Evolutionary conservation across 1,140 invertebrate genomes (phyloP), one percentile per base, ranked within the genome.

Genomic region (Heliconius eleuchia): DNA sequence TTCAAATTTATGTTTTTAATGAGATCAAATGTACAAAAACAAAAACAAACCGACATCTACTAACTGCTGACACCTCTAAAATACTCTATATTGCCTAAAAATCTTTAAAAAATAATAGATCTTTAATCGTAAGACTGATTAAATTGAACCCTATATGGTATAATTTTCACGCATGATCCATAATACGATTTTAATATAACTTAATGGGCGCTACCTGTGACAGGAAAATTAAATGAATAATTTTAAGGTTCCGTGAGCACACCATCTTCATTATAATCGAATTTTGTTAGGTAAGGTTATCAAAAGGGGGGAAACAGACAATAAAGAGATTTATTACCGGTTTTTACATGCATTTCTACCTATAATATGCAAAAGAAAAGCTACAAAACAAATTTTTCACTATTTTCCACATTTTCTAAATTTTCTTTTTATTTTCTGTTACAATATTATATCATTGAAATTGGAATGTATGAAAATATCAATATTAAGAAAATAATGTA

Each of bases 121-220:
- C 23, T 23, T 23, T 23, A 23, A 23, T 23, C 23, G 23, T 23
- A 19, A 19, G 18, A 34, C 13, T 37, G 18, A 71, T 39, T 71
- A 71, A 71, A 71, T 39, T 13, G 5, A 19, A 71, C 39, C 71
- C 2, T 71, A 71, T 71, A 71, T 71, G 71, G 71, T 71, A 71
- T 71, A 71, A 39, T 39, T 72, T 72, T 42, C 9, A 72, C 71
- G 71, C 71, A 39, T 72, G 71, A 72, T 23, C 34, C 71, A 42
- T 72, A 72, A 72, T 72, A 39, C 37, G 37, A 42, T 72, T 72
- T 72, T 72, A 72, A 72, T 72, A 39, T 39, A 39, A 72, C 71
- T 72, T 72, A 72, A 72, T 72, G 71, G 71, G 19, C 39, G 30
- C 30, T 72, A 72, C 71, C 37, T 72, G 37, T n/a, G 71, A 72